Evolutionary conservation across 2,888 invertebrate genomes (phyloP).

Genomic region (Galerucella nymphaeae): DNA sequence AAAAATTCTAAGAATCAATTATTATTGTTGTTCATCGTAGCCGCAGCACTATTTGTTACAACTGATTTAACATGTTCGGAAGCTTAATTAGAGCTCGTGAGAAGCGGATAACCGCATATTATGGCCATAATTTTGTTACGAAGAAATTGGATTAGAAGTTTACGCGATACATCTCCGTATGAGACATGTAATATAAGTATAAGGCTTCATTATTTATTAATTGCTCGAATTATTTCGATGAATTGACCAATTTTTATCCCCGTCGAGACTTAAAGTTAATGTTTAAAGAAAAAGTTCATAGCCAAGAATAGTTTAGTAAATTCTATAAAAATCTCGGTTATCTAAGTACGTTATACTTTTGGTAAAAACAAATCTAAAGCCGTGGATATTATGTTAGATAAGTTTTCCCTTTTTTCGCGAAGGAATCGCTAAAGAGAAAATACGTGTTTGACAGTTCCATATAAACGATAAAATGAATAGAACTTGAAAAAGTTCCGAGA

Average conservation of each 20-base stretch:
- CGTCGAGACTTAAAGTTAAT: not conserved
- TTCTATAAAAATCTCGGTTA: not conserved
- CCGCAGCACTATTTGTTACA: not conserved
- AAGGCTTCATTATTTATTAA: not conserved
- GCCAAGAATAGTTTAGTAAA: not conserved
- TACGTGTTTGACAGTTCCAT: conserved; percentile 55
- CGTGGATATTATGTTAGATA: conserved; percentile 41
- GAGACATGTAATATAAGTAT: not conserved
- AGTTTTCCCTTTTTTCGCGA: conserved; percentile 39
- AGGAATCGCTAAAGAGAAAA: conserved; percentile 37
- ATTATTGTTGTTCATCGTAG: not conserved
- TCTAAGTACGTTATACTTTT: conserved; percentile 9
- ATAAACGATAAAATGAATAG: conserved; percentile 58
- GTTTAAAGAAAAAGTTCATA: not conserved
- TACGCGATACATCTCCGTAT: not conserved
- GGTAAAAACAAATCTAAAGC: conserved; percentile 33
- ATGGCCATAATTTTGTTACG: not conserved
- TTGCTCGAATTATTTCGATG: not conserved
- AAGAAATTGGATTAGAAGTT: not conserved
- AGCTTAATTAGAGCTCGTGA: not conserved
- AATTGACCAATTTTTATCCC: not conserved
- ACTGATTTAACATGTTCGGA: not conserved
- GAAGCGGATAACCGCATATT: not conserved
- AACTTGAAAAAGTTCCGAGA: conserved; percentile 56
- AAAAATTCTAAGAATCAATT: not conserved